phyloP scores from a whole-genome alignment of 2,888 invertebrate genomes.

The Cosmopolites sordidus region DNA sequence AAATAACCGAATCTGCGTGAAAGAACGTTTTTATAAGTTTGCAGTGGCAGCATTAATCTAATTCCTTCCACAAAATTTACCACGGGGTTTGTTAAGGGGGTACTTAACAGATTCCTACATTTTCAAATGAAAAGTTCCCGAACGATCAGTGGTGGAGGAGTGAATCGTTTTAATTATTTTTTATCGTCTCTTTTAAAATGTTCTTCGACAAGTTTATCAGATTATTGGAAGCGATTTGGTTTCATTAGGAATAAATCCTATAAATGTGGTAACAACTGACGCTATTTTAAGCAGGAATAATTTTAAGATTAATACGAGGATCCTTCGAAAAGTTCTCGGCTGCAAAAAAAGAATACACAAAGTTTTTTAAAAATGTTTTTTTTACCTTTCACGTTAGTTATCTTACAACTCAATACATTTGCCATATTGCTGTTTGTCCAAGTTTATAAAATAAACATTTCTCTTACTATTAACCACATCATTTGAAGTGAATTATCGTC shows the following conservation, averaged over 20 bases:
- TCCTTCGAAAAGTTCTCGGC: too few species aligned
- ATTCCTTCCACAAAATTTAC: conserved; percentile 27
- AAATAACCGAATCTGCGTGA: conserved; percentile 25
- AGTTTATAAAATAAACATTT: too few species aligned
- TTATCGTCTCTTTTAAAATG: conserved; percentile 11
- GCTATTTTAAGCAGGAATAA: too few species aligned
- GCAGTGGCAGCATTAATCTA: conserved; percentile 27
- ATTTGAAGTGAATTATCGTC: too few species aligned
- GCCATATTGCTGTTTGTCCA: too few species aligned
- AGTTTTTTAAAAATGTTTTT: too few species aligned
- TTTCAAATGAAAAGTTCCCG: conserved; percentile 21
- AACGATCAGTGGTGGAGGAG: conserved; percentile 7
- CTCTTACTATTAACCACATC: too few species aligned
- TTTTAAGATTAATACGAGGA: too few species aligned
- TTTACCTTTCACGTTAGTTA: too few species aligned
- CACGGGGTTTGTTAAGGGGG: conserved; percentile 24
- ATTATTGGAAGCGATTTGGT: conserved; percentile 15
- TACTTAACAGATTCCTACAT: conserved; percentile 24
- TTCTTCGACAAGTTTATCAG: conserved; percentile 10
- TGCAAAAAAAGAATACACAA: too few species aligned
- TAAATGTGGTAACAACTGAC: too few species aligned
- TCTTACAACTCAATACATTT: too few species aligned
- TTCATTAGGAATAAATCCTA: not conserved
- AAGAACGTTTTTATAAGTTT: conserved; percentile 21
- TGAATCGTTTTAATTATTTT: conserved; percentile 18